Conservation (phyloP, 2,113 vertebrate species). For the Pica pica region DNA sequence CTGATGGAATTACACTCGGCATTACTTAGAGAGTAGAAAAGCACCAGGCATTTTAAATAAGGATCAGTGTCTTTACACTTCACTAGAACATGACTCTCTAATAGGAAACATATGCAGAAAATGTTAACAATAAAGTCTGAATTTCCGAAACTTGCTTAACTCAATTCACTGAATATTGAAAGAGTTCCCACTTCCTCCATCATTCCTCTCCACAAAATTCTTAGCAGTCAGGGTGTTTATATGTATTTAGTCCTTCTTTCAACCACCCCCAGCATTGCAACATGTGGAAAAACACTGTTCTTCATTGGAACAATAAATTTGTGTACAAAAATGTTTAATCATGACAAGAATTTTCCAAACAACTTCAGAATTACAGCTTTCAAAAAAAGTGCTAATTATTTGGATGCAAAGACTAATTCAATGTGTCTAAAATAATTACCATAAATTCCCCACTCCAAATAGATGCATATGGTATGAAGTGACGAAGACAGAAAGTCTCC, state of each 20-base stretch:
- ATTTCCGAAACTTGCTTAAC: neutral
- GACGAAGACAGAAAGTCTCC: neutral
- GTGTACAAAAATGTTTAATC: neutral
- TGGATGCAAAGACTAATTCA: neutral
- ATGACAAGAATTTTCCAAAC: neutral
- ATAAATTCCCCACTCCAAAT: conserved; percentile 7
- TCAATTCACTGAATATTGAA: neutral
- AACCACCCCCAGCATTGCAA: neutral
- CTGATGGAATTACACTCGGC: neutral
- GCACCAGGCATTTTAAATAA: conserved; percentile 14
- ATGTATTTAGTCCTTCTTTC: neutral
- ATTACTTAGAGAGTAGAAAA: neutral
- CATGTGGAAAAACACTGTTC: neutral
- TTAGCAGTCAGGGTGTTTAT: neutral
- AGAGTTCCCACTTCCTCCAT: neutral
- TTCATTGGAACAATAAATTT: conserved; percentile 1
- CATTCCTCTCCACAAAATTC: neutral
- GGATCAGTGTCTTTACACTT: conserved; percentile 51
- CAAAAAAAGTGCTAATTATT: neutral
- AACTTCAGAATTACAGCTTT: neutral
- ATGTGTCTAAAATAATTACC: neutral
- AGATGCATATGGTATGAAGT: neutral
- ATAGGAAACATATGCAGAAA: conserved; percentile 50
- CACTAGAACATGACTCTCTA: conserved; percentile 27
- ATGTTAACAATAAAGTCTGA: conserved; percentile 32